Evolutionary conservation across 2,888 invertebrate genomes (phyloP).

Genomic region (Lepeophtheirus nordmannii): DNA sequence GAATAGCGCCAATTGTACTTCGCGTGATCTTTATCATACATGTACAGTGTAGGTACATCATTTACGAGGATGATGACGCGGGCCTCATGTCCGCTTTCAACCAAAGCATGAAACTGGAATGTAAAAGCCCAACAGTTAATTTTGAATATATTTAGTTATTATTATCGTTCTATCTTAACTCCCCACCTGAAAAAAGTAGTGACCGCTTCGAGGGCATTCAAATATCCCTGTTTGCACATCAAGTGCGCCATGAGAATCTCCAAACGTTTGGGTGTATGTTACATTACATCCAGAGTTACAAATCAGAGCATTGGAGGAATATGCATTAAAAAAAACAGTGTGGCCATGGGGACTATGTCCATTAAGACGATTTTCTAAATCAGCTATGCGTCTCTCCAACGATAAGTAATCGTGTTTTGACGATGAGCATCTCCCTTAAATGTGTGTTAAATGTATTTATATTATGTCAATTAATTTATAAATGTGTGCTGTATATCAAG

Average conservation of each 20-base stretch:
- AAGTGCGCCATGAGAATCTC: not conserved
- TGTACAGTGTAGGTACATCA: not conserved
- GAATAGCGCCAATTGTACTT: not conserved
- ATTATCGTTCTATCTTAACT: not conserved
- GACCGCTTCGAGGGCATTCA: not conserved
- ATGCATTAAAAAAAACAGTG: not conserved
- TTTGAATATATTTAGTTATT: too few species aligned
- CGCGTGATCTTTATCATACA: conserved; percentile 18
- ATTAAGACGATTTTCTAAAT: not conserved
- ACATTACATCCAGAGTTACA: conserved; percentile 1
- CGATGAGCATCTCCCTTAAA: not conserved
- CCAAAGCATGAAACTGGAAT: conserved; percentile 20
- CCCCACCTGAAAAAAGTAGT: not conserved
- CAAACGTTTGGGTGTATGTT: not conserved
- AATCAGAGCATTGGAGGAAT: not conserved
- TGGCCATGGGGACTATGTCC: not conserved
- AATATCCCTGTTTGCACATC: not conserved
- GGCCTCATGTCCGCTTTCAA: conserved; percentile 7
- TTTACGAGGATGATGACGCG: conserved; percentile 11
- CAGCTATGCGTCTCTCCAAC: not conserved
- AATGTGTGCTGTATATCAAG: not conserved
- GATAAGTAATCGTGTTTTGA: conserved; percentile 1
- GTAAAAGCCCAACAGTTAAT: not conserved
- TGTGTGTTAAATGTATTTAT: not conserved
- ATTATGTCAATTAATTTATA: conserved; percentile 1